Evolutionary conservation across 2,113 vertebrate species (phyloP), one percentile per base, ranked within the genome.

Genomic region (Spea bombifrons): DNA sequence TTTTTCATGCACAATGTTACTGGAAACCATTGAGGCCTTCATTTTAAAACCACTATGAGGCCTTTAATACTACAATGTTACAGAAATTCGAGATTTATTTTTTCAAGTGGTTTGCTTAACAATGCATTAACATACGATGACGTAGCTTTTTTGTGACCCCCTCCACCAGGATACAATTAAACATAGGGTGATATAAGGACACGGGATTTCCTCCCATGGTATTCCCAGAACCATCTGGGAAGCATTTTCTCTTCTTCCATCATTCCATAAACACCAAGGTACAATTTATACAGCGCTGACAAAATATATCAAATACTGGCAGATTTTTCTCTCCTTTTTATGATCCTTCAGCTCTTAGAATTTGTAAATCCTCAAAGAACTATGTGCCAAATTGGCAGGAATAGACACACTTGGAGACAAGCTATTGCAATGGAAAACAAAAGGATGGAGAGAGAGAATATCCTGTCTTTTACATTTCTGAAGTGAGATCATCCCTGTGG

Each of bases 181-280:
- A 45, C 66, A 66, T 8, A 66, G 59, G 64, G 77, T 73, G 55
- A 73, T 44, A 68, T 73, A 66, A 67, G 77, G 71, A 57, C 12
- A 73, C 49, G 2, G 30, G 30, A 67, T 12, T 73, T 30, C 30
- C 15, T 59, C 50, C 46, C 48, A 12, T 67, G 52, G 16, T 45
- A 79, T 8, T 80, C 16, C 30, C 9, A 57, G 17, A 5, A 61
- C 44, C 78, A 80, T 73, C 78, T 80, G 78, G 78, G 50, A 80
- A 73, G 7, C 44, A 80, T 80, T 80, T 71, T 13, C 63, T 72
- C 12, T 63, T 47, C 45, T 64, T 66, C 70, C 44, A 57, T 67
- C 49, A 43, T 73, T 67, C 43, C 71, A 80, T 80, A 73, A 80
- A 80, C 71, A 67, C 7, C 55, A 80, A 59, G 50, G 71, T 55